Base-by-base conservation (phyloP, 2,113 vertebrate species). In the Leucosticte australis region DNA sequence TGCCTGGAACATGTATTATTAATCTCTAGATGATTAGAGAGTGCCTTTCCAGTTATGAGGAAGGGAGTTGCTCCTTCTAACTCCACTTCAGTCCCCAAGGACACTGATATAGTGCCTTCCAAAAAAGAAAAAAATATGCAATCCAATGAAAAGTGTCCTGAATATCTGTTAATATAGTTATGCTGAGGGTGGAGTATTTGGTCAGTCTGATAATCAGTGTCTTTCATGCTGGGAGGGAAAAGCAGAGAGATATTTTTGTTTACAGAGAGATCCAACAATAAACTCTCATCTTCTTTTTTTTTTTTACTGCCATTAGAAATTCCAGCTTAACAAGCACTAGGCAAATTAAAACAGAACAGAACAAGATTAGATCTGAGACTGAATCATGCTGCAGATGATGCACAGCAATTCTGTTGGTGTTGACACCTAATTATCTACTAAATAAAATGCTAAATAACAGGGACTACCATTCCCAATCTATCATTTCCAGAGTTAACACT, bases 21-120 rank as follows among this genome's bases (percentile, higher is more conserved):
- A 90, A 75, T 86, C 44, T 86, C 49, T 85, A 64, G 22, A 74
- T 85, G 63, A 91, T 73, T 52, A 76, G 42, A 86, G 8, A 12
- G 15, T 70, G 69, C 6, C 76, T 82, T 71, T 83, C 59, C 49
- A 68, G 59, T 83, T 77, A 28, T 82, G 44, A 91, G 85, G 78
- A 97, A 96, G 90, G 91, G 71, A 91, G 68, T 89, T 92, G 50
- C 27, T 92, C 79, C 56, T 87, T 87, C 46, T 91, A 71, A 93
- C 57, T 84, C 64, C 55, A 92, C 23, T 78, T 91, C 35, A 84
- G 49, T 93, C 68, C 47, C 78, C 63, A 83, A 0, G 1, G 76
- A 87, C 31, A 70, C n/a, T n/a, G 65, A 77, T 57, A 65, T 0
- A 24, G 13, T 19, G 21, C 60, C 92, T 94, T 90, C 76, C 78